A percentile compares a stretch with the other conserved stretches of the same genome.
These are phyloP conservation scores for Lethrus apterus DNA, from an alignment of 1,140 invertebrate species.

Conservation along the genomic window DNA sequence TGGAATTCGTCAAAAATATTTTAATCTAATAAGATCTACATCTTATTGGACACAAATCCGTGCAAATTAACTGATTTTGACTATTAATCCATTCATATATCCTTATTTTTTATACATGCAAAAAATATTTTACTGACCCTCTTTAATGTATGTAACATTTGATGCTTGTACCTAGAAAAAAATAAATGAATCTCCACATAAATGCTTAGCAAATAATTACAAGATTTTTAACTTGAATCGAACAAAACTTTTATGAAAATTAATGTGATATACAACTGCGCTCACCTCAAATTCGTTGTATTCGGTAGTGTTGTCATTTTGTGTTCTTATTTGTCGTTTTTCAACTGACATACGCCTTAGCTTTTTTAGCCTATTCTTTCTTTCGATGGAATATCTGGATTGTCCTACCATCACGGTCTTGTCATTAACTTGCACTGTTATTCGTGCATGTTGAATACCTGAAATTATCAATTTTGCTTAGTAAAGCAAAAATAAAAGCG, in stretches of 20 bases:
- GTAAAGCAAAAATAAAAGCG: too few species aligned
- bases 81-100: too few species aligned
- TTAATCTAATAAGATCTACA: too few species aligned
- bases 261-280: not conserved
- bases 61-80: too few species aligned
- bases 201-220: not conserved
- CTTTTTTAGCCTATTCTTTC: conserved; percentile 3
- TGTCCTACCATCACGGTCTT: not conserved
- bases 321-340: not conserved
- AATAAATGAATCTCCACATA: not conserved
- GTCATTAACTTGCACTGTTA: not conserved
- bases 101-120: too few species aligned
- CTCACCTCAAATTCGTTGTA: conserved; percentile 5
- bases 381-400: not conserved
- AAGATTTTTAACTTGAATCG: not conserved
- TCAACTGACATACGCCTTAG: not conserved
- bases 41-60: too few species aligned
- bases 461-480: not conserved
- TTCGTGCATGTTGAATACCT: too few species aligned
- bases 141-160: not conserved
- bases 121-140: conserved; percentile 5
- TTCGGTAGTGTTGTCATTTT: not conserved
- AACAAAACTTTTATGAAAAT: not conserved
- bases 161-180: conserved; percentile 7
- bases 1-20: too few species aligned